Conservation (phyloP, 2,113 vertebrate species). For the Myodes glareolus region DNA sequence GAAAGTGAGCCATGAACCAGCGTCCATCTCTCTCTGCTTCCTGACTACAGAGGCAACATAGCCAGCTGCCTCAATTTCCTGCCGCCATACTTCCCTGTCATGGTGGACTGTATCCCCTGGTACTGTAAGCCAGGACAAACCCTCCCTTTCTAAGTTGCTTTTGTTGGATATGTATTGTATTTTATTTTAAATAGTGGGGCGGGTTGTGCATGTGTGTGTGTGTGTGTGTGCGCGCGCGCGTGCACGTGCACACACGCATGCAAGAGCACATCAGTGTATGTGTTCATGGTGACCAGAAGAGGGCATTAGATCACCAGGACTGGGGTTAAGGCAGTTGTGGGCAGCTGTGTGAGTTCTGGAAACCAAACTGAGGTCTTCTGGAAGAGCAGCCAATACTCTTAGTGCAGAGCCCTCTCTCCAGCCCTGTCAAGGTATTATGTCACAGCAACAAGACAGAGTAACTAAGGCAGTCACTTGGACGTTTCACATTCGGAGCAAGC, state of each 20-base stretch:
- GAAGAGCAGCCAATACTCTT: neutral
- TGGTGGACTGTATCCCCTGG: neutral
- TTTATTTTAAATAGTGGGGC: neutral
- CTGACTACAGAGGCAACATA: neutral
- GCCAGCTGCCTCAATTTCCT: neutral
- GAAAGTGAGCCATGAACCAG: neutral
- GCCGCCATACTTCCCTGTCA: too few species aligned
- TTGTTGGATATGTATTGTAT: neutral
- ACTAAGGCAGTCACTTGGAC: neutral
- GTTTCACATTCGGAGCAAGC: neutral
- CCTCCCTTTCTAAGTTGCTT: neutral
- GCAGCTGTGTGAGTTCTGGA: too few species aligned
- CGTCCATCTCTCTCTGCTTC: neutral
- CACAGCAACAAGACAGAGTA: neutral
- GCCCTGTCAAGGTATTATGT: neutral
- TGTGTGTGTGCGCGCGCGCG: neutral
- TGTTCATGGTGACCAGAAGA: neutral
- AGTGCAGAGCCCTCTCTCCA: neutral
- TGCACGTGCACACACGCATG: too few species aligned
- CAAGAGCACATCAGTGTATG: neutral
- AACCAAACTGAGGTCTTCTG: neutral
- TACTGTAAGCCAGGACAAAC: neutral
- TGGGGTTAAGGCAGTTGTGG: neutral
- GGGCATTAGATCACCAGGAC: neutral
- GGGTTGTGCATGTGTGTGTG: neutral